Percentiles rank a stretch among this genome's conserved stretches.
phyloP scores from a whole-genome alignment of 2,113 vertebrate species.

The Cepphus grylle region DNA sequence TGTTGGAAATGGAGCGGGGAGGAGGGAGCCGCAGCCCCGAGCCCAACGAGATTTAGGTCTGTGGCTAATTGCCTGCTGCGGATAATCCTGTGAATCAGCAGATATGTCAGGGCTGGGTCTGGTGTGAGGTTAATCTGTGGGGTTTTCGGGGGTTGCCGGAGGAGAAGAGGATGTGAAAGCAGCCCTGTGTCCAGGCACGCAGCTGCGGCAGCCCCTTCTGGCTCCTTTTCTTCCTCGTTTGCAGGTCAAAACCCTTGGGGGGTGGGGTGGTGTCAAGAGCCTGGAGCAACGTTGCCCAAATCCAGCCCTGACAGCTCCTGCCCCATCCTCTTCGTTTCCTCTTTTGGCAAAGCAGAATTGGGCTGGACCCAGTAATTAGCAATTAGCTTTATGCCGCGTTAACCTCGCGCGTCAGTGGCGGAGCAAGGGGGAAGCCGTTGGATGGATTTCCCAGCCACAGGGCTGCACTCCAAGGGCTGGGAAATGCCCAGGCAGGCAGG shows the following conservation, averaged over 20 bases:
- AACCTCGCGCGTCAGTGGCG: fast-evolving
- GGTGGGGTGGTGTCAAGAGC: not conserved
- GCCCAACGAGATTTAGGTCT: not conserved
- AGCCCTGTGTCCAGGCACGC: not conserved
- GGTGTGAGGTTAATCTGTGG: not conserved
- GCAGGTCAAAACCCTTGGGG: not conserved
- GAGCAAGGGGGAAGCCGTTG: not conserved
- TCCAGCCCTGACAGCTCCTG: not conserved
- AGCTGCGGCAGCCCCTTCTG: not conserved
- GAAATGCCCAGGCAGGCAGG: not conserved
- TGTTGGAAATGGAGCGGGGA: not conserved
- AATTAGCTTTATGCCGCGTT: not conserved
- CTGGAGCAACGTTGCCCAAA: not conserved
- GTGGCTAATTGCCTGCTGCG: not conserved
- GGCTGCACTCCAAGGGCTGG: not conserved
- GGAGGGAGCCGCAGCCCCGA: not conserved
- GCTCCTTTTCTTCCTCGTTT: not conserved
- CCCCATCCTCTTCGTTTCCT: not conserved
- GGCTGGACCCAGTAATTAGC: not conserved
- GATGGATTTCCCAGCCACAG: not conserved
- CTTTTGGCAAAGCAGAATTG: not conserved
- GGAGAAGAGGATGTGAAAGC: slow-evolving; percentile 24
- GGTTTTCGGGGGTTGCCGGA: not conserved
- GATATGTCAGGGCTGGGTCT: not conserved
- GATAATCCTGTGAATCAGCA: not conserved